phyloP scores from a whole-genome alignment of 2,797 vertebrate species.

The Rhabdomys pumilio region DNA sequence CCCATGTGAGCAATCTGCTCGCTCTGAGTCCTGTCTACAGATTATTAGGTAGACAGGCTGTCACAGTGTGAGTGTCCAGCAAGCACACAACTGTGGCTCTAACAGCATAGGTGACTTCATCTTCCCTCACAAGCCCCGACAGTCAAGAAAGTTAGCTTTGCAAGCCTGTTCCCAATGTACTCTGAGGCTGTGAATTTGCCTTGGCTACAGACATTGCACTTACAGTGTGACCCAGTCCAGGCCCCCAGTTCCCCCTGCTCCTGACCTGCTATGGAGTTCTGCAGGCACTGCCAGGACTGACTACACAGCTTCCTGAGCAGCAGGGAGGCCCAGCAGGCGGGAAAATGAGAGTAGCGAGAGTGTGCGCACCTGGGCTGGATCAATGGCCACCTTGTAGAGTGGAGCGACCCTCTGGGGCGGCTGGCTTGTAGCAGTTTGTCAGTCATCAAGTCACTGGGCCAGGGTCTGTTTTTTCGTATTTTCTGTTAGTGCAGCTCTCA shows the following conservation, averaged over 20 bases:
- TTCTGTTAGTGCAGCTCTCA: not conserved
- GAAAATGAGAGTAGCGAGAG: not conserved
- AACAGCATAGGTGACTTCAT: not conserved
- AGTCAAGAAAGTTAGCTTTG: not conserved
- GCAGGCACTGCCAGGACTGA: not conserved
- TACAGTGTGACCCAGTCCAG: not conserved
- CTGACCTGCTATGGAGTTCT: not conserved
- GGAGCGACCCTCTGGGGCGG: not conserved
- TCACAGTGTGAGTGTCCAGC: not conserved
- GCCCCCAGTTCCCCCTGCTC: not conserved
- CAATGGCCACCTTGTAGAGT: slow-evolving; percentile 65
- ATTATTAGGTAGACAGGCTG: not conserved
- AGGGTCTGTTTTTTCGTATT: slow-evolving; percentile 50
- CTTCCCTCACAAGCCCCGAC: not conserved
- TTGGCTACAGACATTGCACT: slow-evolving; percentile 30
- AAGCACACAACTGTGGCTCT: fast-evolving
- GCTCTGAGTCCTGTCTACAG: fast-evolving
- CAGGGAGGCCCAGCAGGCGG: slow-evolving; percentile 7
- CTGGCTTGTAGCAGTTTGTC: not conserved
- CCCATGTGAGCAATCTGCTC: not conserved
- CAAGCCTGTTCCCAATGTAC: not conserved
- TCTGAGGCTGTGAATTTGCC: not conserved
- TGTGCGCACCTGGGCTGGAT: slow-evolving; percentile 72
- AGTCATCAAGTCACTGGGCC: not conserved
- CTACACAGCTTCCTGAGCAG: slow-evolving; percentile 63